phyloP scores from a whole-genome alignment of 2,888 invertebrate genomes.

The Rhaphigaster nebulosa region DNA sequence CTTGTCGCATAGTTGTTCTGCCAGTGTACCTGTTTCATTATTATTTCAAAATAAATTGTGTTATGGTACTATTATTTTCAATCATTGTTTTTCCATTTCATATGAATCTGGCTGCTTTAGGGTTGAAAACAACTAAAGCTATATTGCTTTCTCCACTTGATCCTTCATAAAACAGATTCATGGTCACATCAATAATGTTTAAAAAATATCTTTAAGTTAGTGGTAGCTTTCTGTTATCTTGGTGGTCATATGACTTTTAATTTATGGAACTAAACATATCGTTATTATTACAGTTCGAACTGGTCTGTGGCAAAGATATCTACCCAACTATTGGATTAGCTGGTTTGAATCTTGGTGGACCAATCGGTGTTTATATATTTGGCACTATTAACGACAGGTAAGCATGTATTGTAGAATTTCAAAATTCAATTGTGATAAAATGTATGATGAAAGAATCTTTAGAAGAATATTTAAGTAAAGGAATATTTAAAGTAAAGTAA shows the following conservation, averaged over 20 bases:
- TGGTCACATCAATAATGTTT: background rate
- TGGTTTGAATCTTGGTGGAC: constrained; percentile 89
- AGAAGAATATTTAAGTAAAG: too few species aligned
- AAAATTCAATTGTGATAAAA: too few species aligned
- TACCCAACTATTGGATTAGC: constrained; percentile 90
- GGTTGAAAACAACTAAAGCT: background rate
- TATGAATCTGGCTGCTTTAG: too few species aligned
- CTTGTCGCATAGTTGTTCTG: too few species aligned
- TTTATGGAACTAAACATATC: background rate
- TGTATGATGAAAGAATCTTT: too few species aligned
- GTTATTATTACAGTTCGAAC: constrained; percentile 80
- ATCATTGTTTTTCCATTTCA: too few species aligned
- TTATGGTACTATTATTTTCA: too few species aligned
- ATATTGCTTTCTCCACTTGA: background rate
- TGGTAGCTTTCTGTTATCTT: background rate
- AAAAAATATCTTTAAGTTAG: background rate
- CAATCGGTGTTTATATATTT: constrained; percentile 90
- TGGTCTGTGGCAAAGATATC: constrained; percentile 88
- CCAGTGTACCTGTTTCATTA: too few species aligned
- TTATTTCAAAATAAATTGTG: too few species aligned
- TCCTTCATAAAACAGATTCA: background rate
- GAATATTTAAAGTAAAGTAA: too few species aligned
- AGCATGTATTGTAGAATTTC: background rate
- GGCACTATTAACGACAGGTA: constrained; percentile 84
- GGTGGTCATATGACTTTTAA: background rate